phyloP scores from a whole-genome alignment of 2,797 vertebrate genomes.

The Karalla daura region DNA sequence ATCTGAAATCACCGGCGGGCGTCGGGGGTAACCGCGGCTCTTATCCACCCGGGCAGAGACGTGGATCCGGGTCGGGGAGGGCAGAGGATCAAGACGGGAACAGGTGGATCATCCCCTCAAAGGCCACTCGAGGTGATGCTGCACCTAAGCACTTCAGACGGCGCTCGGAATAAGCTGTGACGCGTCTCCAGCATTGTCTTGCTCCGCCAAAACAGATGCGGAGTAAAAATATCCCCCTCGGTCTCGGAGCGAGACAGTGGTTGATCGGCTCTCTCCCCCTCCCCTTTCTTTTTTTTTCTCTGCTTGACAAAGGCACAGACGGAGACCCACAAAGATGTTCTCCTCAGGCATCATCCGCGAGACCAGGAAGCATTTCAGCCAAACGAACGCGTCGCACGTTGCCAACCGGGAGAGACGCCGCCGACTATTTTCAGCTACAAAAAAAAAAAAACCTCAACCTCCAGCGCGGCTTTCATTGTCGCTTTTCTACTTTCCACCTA shows the following conservation, averaged over 20 bases:
- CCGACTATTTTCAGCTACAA: slow-evolving; percentile 37
- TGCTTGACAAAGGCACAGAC: no score
- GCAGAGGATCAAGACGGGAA: slow-evolving; percentile 41
- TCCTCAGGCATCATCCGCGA: slow-evolving; percentile 19
- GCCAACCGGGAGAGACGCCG: slow-evolving; percentile 14
- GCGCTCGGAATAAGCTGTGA: neutral
- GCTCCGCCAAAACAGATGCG: no score
- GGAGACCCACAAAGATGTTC: slow-evolving; percentile 17
- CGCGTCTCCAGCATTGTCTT: neutral
- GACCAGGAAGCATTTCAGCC: slow-evolving; percentile 28
- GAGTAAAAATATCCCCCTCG: no score
- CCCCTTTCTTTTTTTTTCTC: no score
- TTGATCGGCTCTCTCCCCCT: slow-evolving; percentile 45
- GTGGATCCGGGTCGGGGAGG: slow-evolving; percentile 41
- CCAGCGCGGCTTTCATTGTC: slow-evolving; percentile 8
- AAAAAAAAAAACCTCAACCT: slow-evolving; percentile 53
- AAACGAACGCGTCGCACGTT: slow-evolving; percentile 16
- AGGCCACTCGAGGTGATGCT: slow-evolving; percentile 52
- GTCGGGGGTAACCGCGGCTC: slow-evolving; percentile 27
- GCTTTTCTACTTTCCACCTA: slow-evolving; percentile 45
- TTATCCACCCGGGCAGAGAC: slow-evolving; percentile 28
- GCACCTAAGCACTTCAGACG: slow-evolving; percentile 14
- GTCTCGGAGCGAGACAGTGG: slow-evolving; percentile 25
- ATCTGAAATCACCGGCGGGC: slow-evolving; percentile 42
- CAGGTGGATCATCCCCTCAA: slow-evolving; percentile 48